Base-by-base conservation (phyloP, 1,140 invertebrate genomes). In the Drosophila bocqueti region DNA sequence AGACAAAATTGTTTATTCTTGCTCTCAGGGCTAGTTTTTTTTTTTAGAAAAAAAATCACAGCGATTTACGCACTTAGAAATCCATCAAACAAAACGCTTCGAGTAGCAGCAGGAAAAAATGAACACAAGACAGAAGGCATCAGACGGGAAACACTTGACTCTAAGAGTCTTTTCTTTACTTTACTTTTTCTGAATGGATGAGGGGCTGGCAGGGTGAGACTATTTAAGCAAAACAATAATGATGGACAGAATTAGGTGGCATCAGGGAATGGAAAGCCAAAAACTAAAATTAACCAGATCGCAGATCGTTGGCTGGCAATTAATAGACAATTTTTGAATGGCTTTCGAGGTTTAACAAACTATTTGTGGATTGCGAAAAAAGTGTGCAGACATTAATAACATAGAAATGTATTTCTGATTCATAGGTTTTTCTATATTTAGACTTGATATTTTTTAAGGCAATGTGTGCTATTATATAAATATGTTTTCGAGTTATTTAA, bases 41-140 rank as follows among this genome's bases (percentile, higher is more conserved):
- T 80, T 46, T 62, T 62, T 63, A 29, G 26, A 43, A 21, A 13
- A 81, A 75, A 75, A 84, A 84, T 90, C 84, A 78, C 66, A 71
- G 36, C 85, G 69, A 78, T 84, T 73, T 77, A 89, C 84, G 84
- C 84, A 90, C 85, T 89, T 89, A 81, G 81, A 89, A 90, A 89
- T 76, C 84, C 85, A 89, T 89, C 85, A 89, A 89, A 89, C 85
- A 89, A 75, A 52, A 75, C 68, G 49, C 45, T 61, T 43, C 4
- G 15, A 60, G 50, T 26, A 13, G 16, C 61, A 36, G 15, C 10
- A 16, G 63, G 46, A n/a, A 72, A 58, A 72, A 73, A 72, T 42
- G 38, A 58, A 76, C 58, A 76, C 50, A 63, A 77, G 40, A 54
- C 58, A 63, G 52, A 62, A 67, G 76, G 62, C 58, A 59, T 40